phyloP scores from a whole-genome alignment of 1,140 invertebrate species.

The Argopecten irradians region DNA sequence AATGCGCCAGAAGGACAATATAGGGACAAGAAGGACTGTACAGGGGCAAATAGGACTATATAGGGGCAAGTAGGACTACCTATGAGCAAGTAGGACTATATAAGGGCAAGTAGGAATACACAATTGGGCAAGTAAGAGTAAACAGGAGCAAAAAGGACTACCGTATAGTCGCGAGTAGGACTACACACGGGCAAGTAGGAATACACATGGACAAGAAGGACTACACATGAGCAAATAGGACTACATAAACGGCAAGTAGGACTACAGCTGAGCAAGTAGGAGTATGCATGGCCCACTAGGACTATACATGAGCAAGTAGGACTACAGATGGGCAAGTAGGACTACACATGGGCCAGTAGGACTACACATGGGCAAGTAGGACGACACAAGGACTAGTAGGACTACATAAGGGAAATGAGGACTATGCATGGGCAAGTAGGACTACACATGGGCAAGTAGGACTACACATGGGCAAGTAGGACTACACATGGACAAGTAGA shows the following conservation, averaged over 20 bases:
- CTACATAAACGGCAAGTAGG: no score
- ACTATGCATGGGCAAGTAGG: no score
- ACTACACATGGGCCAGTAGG: neutral
- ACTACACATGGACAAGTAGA: neutral
- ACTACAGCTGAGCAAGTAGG: neutral
- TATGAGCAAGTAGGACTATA: neutral
- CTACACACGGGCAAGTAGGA: neutral
- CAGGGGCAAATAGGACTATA: neutral
- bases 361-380: no score
- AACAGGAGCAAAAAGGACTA: neutral
- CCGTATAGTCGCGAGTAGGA: neutral
- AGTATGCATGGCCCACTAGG: neutral
- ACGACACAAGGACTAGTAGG: no score
- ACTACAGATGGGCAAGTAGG: neutral
- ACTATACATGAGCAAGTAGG: neutral
- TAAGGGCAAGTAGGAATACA: neutral
- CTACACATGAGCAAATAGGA: neutral
- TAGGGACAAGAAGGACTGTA: neutral
- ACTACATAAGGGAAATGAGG: no score
- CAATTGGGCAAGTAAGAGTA: neutral
- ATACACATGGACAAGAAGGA: neutral
- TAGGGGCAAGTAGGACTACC: neutral
- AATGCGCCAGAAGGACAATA: neutral
- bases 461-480: neutral
- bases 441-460: no score